A percentile compares a stretch with the other conserved stretches of the same genome.
Evolutionary conservation across 2,888 invertebrate genomes (phyloP).

Genomic region (Lymantria monacha): DNA sequence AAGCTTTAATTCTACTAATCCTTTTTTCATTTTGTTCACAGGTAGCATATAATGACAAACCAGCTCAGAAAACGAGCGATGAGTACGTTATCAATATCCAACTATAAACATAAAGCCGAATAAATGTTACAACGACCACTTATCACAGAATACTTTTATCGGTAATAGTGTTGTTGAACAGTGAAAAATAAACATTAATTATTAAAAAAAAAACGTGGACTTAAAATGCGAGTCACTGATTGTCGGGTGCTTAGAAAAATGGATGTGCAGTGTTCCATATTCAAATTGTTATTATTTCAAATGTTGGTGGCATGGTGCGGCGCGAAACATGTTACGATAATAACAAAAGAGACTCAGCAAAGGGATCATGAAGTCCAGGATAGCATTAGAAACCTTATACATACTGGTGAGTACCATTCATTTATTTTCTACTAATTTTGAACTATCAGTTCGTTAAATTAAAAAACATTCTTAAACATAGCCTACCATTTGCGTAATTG

Average conservation of each 20-base stretch:
- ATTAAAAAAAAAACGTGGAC: constrained; percentile 34
- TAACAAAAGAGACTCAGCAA: constrained; percentile 40
- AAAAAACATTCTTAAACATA: too few species aligned
- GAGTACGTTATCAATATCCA: constrained; percentile 63
- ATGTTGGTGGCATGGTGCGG: constrained; percentile 67
- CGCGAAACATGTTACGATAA: constrained; percentile 63
- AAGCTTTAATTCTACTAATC: constrained; percentile 7
- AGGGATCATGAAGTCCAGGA: constrained; percentile 55
- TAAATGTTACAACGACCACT: constrained; percentile 36
- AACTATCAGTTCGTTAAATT: too few species aligned
- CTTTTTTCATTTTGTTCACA: constrained; percentile 52
- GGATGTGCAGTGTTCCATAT: constrained; percentile 70
- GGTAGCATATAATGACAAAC: constrained; percentile 72
- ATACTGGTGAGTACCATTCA: constrained; percentile 60
- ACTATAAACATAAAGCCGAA: constrained; percentile 70
- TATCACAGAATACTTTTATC: constrained; percentile 25
- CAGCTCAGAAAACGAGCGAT: constrained; percentile 55
- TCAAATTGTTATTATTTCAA: constrained; percentile 72
- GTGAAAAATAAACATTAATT: constrained; percentile 28
- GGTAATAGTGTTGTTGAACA: constrained; percentile 30
- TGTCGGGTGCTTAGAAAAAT: constrained; percentile 63
- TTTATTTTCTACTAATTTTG: not conserved
- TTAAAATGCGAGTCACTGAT: constrained; percentile 58
- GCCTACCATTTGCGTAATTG: too few species aligned
- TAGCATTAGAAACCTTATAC: constrained; percentile 67